Base-by-base conservation (phyloP, 2,113 vertebrate genomes). In the Psophia crepitans region DNA sequence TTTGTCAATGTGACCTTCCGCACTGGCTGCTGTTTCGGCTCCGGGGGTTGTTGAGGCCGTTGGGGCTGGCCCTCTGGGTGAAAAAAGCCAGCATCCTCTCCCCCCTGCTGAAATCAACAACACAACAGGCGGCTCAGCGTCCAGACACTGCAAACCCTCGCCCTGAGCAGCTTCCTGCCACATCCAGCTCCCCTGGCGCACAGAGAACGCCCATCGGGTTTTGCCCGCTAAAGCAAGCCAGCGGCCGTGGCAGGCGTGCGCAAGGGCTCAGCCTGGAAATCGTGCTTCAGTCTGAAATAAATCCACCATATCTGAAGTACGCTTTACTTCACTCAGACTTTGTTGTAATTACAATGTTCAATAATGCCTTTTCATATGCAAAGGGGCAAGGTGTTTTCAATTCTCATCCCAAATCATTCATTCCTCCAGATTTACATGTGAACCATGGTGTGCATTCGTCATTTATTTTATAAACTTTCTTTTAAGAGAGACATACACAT, bases 1-100 rank as follows among this genome's bases (percentile, higher is more conserved):
- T 98, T 98, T 94, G 98, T 98, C 98, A 99, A 96, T 30, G 99
- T 99, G 93, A 99, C 99, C 98, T 99, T 99, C 97, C 99, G 98
- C 70, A 98, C 96, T 80, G 98, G 96, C 78, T 98, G 98, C 93
- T 98, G 98, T 96, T 98, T 99, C 84, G 95, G 97, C 46, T 99
- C 98, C 33, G 87, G 91, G 85, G 97, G 96, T 28, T 97, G 97
- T 17, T 98, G 98, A 82, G 97, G 93, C 89, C 97, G 97, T 97
- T 98, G 98, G 86, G 98, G 98, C 71, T 98, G 98, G 94, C 96
- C 96, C 87, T 95, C 98, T n/a, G 96, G 73, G 49, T 96, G 96
- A 87, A 97, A 95, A 92, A 98, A 97, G 94, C 97, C 98, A 43
- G 98, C 97, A 46, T 98, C 98, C 91, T 98, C 99, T 90, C 97